phyloP scores from a whole-genome alignment of 2,888 invertebrate species.

The Diarsia dahlii region DNA sequence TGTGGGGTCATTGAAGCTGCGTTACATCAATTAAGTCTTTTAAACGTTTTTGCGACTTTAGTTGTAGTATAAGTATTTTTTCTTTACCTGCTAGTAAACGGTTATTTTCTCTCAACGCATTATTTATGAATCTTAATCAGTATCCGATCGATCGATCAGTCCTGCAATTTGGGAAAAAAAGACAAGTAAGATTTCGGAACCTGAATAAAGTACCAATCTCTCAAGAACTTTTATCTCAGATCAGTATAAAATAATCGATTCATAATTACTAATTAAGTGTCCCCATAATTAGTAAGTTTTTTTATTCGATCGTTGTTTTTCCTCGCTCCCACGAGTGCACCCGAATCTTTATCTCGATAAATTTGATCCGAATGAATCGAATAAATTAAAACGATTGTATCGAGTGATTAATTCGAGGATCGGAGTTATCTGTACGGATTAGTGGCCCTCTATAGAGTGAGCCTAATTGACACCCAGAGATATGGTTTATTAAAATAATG shows the following conservation, averaged over 20 bases:
- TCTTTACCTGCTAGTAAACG: neutral
- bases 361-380: slow-evolving; percentile 80
- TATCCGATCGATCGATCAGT: slow-evolving; percentile 8
- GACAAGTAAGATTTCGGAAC: slow-evolving; percentile 14
- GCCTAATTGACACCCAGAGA: slow-evolving; percentile 88
- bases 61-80: neutral
- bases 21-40: neutral
- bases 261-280: slow-evolving; percentile 64
- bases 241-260: slow-evolving; percentile 57
- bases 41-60: neutral
- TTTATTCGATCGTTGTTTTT: slow-evolving; percentile 55
- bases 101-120: neutral
- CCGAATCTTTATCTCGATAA: slow-evolving; percentile 76
- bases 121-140: neutral
- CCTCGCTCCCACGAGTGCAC: slow-evolving; percentile 67
- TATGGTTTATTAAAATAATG: slow-evolving; percentile 88
- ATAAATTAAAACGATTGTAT: slow-evolving; percentile 87
- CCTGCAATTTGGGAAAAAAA: slow-evolving; percentile 22
- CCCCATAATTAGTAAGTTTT: slow-evolving; percentile 60
- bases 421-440: slow-evolving; percentile 85
- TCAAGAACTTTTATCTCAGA: slow-evolving; percentile 35
- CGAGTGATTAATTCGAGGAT: slow-evolving; percentile 85
- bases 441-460: slow-evolving; percentile 82
- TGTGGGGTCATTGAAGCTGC: slow-evolving; percentile 1
- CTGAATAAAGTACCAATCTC: slow-evolving; percentile 29